phyloP scores from a whole-genome alignment of 1,140 invertebrate species.

The Mesaphorura yosii region DNA sequence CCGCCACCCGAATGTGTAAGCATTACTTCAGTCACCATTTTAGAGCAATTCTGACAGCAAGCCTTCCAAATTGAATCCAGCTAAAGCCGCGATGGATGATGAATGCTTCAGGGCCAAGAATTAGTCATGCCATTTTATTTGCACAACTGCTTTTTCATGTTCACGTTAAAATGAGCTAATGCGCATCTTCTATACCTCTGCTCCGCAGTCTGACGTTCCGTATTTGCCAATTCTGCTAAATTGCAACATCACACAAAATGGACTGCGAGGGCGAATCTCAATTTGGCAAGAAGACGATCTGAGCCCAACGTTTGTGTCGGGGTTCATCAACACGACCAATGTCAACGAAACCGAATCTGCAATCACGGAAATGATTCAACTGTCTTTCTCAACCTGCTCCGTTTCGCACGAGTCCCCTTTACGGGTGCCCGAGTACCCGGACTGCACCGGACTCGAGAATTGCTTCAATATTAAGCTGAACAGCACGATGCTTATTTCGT shows the following conservation, averaged over 20 bases:
- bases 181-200: too few species aligned
- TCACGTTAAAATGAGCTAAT: too few species aligned
- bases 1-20: conserved; percentile 27
- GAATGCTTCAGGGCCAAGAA: too few species aligned
- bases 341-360: conserved; percentile 16
- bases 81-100: too few species aligned
- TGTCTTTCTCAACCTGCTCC: conserved; percentile 13
- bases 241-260: conserved; percentile 14
- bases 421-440: too few species aligned
- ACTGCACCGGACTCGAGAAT: background rate
- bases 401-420: too few species aligned
- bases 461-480: conserved; percentile 14
- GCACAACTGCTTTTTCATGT: too few species aligned
- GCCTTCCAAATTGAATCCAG: background rate
- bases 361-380: conserved; percentile 11
- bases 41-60: too few species aligned
- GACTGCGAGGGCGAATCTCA: conserved; percentile 16
- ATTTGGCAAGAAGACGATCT: conserved; percentile 17
- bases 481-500: conserved; percentile 11
- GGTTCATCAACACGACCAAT: conserved; percentile 12
- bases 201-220: too few species aligned
- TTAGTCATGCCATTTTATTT: too few species aligned
- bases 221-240: conserved; percentile 20
- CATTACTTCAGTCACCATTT: too few species aligned
- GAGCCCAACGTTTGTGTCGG: conserved; percentile 12